A percentile compares a stretch with the other conserved stretches of the same genome.
phyloP scores from a whole-genome alignment of 2,113 vertebrate genomes.

The Pardalotus punctatus region DNA sequence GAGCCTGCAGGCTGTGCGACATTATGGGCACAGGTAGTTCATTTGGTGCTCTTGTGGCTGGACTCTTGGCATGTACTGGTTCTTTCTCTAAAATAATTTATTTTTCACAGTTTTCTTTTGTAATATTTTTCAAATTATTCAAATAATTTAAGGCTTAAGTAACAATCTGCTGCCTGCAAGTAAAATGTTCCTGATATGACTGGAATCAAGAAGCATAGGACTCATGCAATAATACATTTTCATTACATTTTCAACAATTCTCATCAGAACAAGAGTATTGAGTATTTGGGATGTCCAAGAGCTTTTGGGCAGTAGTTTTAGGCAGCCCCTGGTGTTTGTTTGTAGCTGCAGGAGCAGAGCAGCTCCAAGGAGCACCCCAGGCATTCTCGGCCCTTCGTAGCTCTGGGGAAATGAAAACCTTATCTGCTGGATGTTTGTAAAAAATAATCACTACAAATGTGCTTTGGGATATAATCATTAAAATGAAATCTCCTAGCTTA shows the following conservation, averaged over 20 bases:
- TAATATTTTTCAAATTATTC: neutral
- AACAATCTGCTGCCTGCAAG: neutral
- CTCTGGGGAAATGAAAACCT: slow-evolving; percentile 42
- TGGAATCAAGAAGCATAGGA: neutral
- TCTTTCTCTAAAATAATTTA: neutral
- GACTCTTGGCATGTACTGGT: neutral
- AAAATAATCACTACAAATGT: slow-evolving; percentile 55
- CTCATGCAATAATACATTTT: neutral
- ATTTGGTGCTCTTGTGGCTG: neutral
- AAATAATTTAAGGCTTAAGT: neutral
- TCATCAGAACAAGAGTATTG: neutral
- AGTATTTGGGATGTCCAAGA: neutral
- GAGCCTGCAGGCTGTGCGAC: neutral
- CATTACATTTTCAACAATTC: neutral
- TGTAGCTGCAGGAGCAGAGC: neutral
- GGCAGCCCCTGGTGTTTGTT: neutral
- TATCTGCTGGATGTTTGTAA: slow-evolving; percentile 23
- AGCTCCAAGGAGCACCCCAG: neutral
- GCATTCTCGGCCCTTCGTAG: neutral
- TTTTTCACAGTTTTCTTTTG: neutral
- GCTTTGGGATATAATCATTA: slow-evolving; percentile 60
- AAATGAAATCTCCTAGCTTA: slow-evolving; percentile 37
- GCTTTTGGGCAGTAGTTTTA: neutral
- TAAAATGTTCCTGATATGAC: neutral
- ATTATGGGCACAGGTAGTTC: neutral